Conservation (phyloP, 2,113 vertebrate genomes). For the Theristicus caerulescens region DNA sequence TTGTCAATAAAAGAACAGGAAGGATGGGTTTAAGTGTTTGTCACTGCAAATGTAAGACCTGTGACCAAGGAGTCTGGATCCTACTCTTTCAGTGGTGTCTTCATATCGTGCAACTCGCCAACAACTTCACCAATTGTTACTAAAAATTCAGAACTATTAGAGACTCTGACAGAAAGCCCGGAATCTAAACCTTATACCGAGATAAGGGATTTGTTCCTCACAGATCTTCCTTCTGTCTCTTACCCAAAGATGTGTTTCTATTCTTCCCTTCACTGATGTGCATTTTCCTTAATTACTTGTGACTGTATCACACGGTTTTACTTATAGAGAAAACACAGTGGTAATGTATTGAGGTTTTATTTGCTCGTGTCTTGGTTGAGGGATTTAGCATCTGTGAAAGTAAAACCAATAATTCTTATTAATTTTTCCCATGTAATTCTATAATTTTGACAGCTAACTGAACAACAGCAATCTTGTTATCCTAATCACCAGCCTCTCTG, state of each 20-base stretch:
- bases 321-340: neutral
- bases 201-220: neutral
- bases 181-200: neutral
- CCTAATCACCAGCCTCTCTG: neutral
- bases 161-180: neutral
- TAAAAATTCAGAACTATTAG: neutral
- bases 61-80: neutral
- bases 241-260: neutral
- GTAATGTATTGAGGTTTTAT: neutral
- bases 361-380: neutral
- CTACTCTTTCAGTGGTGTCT: neutral
- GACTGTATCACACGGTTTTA: neutral
- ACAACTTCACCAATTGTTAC: neutral
- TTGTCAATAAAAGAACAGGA: neutral
- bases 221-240: neutral
- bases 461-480: neutral
- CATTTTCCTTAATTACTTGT: neutral
- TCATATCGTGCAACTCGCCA: fast-evolving
- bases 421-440: neutral
- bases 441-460: neutral
- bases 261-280: neutral
- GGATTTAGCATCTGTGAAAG: neutral
- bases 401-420: neutral
- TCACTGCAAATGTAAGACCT: neutral
- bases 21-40: neutral